phyloP scores from a whole-genome alignment of 2,113 vertebrate species.

The Silurus asotus region DNA sequence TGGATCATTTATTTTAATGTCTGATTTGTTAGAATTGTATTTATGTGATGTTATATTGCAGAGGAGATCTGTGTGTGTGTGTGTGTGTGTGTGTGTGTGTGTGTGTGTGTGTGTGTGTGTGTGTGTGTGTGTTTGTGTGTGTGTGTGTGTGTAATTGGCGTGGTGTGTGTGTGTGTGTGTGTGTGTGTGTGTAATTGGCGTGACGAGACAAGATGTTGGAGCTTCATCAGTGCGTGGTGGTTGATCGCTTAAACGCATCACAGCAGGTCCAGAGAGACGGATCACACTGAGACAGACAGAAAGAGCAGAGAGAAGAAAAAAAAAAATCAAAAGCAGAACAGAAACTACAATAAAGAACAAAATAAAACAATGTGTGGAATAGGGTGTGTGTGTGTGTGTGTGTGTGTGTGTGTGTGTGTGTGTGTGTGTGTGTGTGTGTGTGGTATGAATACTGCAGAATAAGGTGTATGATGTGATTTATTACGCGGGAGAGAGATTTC shows the following conservation, averaged over 20 bases:
- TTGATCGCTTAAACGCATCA: slow-evolving; percentile 72
- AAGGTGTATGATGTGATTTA: not conserved
- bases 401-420: no score
- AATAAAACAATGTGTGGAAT: not conserved
- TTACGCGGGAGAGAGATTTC: not conserved
- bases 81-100: slow-evolving; percentile 60
- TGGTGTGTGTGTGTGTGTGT: slow-evolving; percentile 59
- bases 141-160: slow-evolving; percentile 67
- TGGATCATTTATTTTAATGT: slow-evolving; percentile 9
- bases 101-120: slow-evolving; percentile 53
- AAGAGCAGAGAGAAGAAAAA: slow-evolving; percentile 21
- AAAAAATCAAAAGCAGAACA: slow-evolving; percentile 28
- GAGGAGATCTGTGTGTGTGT: slow-evolving; percentile 5
- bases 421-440: no score
- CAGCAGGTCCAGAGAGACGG: slow-evolving; percentile 49
- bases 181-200: slow-evolving; percentile 67
- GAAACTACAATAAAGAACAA: slow-evolving; percentile 21
- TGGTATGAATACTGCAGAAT: not conserved
- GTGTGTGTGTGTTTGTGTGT: slow-evolving; percentile 44
- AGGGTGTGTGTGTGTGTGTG: not conserved
- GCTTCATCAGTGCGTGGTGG: slow-evolving; percentile 68
- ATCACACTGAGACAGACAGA: slow-evolving; percentile 48
- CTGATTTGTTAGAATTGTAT: slow-evolving; percentile 21
- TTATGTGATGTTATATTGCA: slow-evolving; percentile 56
- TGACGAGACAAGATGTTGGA: slow-evolving; percentile 80